These are phyloP conservation scores for Axea sp. DNA, from an alignment of 2,888 invertebrate species.

Conservation along the genomic window DNA sequence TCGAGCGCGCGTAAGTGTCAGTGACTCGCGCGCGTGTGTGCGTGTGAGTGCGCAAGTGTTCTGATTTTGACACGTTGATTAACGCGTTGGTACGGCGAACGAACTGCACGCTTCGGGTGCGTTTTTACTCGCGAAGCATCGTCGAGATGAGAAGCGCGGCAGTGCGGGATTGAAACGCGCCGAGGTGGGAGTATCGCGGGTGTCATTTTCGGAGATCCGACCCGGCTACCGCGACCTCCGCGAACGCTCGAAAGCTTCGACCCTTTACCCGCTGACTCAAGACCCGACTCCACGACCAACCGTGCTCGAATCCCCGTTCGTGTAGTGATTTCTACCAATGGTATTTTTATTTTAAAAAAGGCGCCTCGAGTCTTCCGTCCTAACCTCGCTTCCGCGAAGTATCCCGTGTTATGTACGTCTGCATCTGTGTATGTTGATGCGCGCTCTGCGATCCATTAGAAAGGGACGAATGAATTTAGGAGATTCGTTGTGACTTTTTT, in stretches of 20 bases:
- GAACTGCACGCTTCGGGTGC: slow-evolving; percentile 50
- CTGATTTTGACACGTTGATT: slow-evolving; percentile 68
- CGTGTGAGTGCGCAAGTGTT: slow-evolving; percentile 62
- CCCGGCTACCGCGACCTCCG: slow-evolving; percentile 14
- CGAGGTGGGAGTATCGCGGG: slow-evolving; percentile 69
- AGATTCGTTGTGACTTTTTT: slow-evolving; percentile 6
- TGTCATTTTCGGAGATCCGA: slow-evolving; percentile 38
- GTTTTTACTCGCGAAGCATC: slow-evolving; percentile 37
- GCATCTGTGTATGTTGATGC: neutral
- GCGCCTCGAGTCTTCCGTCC: neutral
- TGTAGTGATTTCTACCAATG: neutral
- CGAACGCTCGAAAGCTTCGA: slow-evolving; percentile 9
- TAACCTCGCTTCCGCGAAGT: slow-evolving; percentile 19
- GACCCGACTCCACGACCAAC: neutral
- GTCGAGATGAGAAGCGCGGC: slow-evolving; percentile 44
- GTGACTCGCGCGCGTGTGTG: slow-evolving; percentile 5
- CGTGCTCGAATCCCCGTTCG: neutral
- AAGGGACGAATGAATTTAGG: slow-evolving; percentile 5
- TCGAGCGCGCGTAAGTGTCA: neutral
- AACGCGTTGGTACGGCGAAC: slow-evolving; percentile 59
- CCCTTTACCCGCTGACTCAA: slow-evolving; percentile 1
- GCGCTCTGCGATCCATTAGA: slow-evolving; percentile 8
- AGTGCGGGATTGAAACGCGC: slow-evolving; percentile 56
- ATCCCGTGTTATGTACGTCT: too few relatives aligned
- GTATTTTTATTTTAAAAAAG: slow-evolving; percentile 24